Base-by-base conservation (phyloP, 2,888 invertebrate species). In the Ferdinandea cuprea region DNA sequence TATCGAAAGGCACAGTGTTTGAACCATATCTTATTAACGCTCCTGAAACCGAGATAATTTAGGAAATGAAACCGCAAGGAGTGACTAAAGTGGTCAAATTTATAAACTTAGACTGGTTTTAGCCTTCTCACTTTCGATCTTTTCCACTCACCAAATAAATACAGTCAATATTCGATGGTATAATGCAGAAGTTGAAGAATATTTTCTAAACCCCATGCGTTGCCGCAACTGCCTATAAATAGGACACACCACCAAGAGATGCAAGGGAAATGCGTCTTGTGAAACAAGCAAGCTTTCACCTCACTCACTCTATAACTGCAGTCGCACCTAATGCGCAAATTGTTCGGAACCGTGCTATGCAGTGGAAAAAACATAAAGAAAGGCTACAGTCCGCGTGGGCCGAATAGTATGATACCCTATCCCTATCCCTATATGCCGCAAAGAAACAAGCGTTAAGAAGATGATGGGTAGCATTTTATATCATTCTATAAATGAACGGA, bases 211-310 rank as follows among this genome's bases (percentile, higher is more conserved):
- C 19, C 56, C 35, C 17, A 56, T 56, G 56, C 9, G 56, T 2
- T 56, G 58, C 25, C 35, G 58, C 9, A 37, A 58, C n/a, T 54
- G 32, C 9, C 58, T 37, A 37, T 21, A 37, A 3, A 19, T 58
- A 13, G 25, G 58, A 11, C 58, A 58, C 15, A 58, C 58, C 11
- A 15, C 37, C 11, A 58, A 58, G n/a, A 40, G 58, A 13, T 58
- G 40, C 40, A 21, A 3, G 11, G n/a, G 30, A 0, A 40, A 9
- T 13, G n/a, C 35, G 5, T 9, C 13, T 3, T 40, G 40, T n/a
- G 40, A 58, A 21, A 58, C 11, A 2, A 37, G 58, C 40, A 58
- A 58, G 37, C 37, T 58, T 4, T 19, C 58, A 2, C 40, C 40
- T 0, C 58, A 48, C 11, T 9, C 11, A 19, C 19, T 19, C 3